Conservation (phyloP, 2,113 vertebrate species). For the Pheucticus melanocephalus region DNA sequence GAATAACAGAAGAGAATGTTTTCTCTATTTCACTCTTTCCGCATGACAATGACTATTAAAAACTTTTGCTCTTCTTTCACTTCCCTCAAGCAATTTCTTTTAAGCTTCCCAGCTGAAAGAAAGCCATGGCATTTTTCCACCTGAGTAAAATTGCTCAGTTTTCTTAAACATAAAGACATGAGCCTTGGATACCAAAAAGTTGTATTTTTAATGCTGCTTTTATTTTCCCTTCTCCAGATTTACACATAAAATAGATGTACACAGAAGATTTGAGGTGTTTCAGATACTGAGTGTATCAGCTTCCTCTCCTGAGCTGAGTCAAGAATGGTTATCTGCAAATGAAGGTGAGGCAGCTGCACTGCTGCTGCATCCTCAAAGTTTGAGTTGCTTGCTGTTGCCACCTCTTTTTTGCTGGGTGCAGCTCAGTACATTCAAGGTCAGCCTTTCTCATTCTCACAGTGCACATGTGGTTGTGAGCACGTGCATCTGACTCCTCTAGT, state of each 20-base stretch:
- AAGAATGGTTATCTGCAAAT: background rate
- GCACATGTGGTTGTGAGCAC: fast-evolving
- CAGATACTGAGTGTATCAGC: background rate
- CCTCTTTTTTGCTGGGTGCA: background rate
- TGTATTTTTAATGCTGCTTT: background rate
- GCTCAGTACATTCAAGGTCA: background rate
- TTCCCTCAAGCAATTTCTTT: background rate
- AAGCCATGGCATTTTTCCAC: background rate
- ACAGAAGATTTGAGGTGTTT: background rate
- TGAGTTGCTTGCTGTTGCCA: background rate
- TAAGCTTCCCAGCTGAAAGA: background rate
- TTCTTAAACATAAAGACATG: background rate
- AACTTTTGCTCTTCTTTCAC: background rate
- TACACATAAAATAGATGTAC: background rate
- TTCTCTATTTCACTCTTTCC: background rate
- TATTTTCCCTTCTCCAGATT: background rate
- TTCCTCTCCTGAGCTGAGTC: background rate
- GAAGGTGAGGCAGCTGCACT: background rate
- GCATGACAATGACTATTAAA: background rate
- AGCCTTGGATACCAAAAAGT: background rate
- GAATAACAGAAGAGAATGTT: background rate
- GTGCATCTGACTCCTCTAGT: background rate
- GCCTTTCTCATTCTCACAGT: background rate
- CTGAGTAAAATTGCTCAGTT: background rate
- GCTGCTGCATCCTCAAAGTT: background rate